Conservation (phyloP, 2,113 vertebrate genomes). For the Lepus timidus region DNA sequence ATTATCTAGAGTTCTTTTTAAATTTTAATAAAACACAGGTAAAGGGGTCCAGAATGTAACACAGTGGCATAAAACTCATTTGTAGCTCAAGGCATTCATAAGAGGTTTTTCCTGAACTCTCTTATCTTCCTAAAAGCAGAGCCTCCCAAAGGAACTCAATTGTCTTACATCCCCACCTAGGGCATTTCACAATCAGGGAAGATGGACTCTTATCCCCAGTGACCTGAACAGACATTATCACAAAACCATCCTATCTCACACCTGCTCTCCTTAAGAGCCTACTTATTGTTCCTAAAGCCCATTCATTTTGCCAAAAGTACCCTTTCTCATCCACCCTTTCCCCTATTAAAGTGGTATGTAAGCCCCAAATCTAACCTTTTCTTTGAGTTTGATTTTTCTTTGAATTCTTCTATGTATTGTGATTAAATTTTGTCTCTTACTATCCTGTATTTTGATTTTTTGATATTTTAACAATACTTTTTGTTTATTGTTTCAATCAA, state of each 20-base stretch:
- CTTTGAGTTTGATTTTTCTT: background rate
- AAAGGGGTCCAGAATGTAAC: background rate
- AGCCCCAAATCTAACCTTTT: background rate
- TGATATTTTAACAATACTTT: too few relatives aligned
- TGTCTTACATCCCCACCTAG: background rate
- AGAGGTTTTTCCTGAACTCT: background rate
- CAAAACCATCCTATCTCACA: background rate
- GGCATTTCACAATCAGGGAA: background rate
- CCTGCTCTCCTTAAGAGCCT: background rate
- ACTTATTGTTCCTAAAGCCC: background rate
- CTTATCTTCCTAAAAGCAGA: background rate
- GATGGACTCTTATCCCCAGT: background rate
- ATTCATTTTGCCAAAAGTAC: background rate
- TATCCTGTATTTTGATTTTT: background rate
- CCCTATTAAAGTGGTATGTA: background rate
- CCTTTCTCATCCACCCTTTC: background rate
- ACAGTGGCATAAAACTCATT: background rate
- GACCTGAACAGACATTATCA: background rate
- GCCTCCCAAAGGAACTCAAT: background rate
- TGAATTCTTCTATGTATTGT: background rate
- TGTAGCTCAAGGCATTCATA: background rate
- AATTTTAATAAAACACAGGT: conserved; percentile 4
- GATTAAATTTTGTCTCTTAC: background rate
- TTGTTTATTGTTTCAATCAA: too few relatives aligned
- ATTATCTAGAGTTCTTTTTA: background rate